Conservation (phyloP, 1,140 invertebrate genomes). For the Rhagoletis pomonella region DNA sequence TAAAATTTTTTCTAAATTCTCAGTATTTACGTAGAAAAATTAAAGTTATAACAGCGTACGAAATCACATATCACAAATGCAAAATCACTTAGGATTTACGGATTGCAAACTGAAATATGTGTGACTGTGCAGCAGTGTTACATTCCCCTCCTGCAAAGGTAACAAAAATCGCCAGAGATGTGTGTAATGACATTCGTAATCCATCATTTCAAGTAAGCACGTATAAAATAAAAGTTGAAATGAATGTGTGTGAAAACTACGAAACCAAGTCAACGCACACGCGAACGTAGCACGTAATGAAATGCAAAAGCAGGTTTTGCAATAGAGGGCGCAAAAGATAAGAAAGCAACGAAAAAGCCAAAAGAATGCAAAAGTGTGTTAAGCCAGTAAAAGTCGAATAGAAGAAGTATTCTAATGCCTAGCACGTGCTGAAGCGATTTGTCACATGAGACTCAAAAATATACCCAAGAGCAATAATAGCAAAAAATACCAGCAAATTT, state of each 20-base stretch:
- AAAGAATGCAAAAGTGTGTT: not conserved
- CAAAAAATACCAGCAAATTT: not conserved
- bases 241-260: constrained; percentile 40
- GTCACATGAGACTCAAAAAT: constrained; percentile 74
- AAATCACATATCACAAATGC: not conserved
- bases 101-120: not conserved
- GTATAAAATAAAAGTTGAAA: constrained; percentile 45
- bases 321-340: not conserved
- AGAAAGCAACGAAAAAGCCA: not conserved
- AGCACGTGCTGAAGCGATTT: constrained; percentile 71
- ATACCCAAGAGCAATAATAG: constrained; percentile 64
- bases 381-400: not conserved
- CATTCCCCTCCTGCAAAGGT: not conserved
- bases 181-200: constrained; percentile 50
- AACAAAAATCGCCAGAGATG: not conserved
- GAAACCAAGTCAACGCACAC: constrained; percentile 27
- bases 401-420: constrained; percentile 63
- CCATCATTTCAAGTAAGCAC: constrained; percentile 27
- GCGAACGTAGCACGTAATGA: not conserved
- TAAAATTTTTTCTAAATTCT: not conserved
- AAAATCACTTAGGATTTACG: not conserved
- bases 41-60: not conserved
- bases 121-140: not conserved
- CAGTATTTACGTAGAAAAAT: not conserved
- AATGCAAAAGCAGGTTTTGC: not conserved